A percentile compares a stretch with the other conserved stretches of the same genome.
phyloP scores from a whole-genome alignment of 2,888 invertebrate species.

The Nesidiocoris tenuis region DNA sequence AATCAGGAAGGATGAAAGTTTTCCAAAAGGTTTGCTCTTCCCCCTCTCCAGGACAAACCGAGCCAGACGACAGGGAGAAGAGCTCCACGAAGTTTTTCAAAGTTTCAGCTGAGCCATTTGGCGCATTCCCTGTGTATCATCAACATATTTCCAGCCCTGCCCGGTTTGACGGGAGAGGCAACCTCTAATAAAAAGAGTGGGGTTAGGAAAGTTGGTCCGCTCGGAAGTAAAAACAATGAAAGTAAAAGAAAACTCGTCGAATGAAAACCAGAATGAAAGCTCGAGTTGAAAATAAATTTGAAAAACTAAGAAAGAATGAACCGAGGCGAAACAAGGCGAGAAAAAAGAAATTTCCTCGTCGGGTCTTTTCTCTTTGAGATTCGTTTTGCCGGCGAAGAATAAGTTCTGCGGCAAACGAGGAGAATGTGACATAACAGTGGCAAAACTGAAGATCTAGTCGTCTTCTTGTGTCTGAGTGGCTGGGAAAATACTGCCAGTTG shows the following conservation, averaged over 20 bases:
- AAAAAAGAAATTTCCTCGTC: background rate
- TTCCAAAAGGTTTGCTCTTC: background rate
- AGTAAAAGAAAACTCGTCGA: slow-evolving; percentile 27
- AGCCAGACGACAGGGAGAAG: slow-evolving; percentile 14
- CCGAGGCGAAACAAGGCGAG: background rate
- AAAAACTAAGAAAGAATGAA: no score
- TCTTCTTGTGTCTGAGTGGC: slow-evolving; percentile 1
- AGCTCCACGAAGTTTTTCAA: background rate
- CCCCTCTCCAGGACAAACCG: background rate
- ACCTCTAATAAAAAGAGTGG: slow-evolving; percentile 29
- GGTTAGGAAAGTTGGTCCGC: background rate
- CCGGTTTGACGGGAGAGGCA: slow-evolving; percentile 1
- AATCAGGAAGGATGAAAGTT: slow-evolving; percentile 21
- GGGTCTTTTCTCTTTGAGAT: slow-evolving; percentile 5
- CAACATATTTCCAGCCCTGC: slow-evolving; percentile 34
- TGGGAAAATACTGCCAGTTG: background rate
- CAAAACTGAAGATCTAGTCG: slow-evolving; percentile 22
- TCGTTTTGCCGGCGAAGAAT: background rate
- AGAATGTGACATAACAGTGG: slow-evolving; percentile 31
- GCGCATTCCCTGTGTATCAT: slow-evolving; percentile 20
- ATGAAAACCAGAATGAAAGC: slow-evolving; percentile 18
- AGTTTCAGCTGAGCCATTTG: slow-evolving; percentile 14
- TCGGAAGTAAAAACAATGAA: background rate
- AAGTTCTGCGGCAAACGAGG: slow-evolving; percentile 16
- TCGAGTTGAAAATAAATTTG: slow-evolving; percentile 25